Base-by-base conservation (phyloP, 2,113 vertebrate genomes). In the Lonchura striata region DNA sequence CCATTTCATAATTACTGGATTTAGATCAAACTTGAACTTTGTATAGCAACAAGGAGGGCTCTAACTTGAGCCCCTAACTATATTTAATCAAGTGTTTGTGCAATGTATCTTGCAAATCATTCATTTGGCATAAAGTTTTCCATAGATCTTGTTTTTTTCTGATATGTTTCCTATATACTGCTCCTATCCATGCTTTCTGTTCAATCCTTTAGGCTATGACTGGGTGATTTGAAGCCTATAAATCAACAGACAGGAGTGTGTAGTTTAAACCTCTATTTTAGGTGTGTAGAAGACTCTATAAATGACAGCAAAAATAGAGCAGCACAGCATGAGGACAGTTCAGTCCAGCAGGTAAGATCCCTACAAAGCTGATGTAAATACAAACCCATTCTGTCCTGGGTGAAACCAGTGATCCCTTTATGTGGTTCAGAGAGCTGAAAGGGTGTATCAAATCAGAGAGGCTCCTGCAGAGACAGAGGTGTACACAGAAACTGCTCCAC, bases 301-400 rank as follows among this genome's bases (percentile, higher is more conserved):
- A 82, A 49, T 15, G 28, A 33, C 11, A 85, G 63, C 33, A 80
- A 82, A 80, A 74, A 69, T 2, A 33, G 4, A 81, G 47, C 70
- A 63, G 56, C 68, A 74, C 86, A 57, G 10, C 0, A 0, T 33
- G 86, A 95, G 82, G 77, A 78, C 46, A 50, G 75, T 59, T 85
- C 14, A 7, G 61, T 63, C 33, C 78, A 78, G 82, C 95, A 96
- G 97, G 97, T 97, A 88, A 92, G 92, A 70, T 11, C 28, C n/a
- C 27, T 69, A 17, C 42, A 86, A 39, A 78, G n/a, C 47, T 57
- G 9, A 87, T 53, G 59, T 63, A 70, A 74, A 57, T 54, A 41
- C 50, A 28, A 82, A 28, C 31, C 35, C 31, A 2, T 35, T 18
- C 20, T 72, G n/a, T 79, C 15, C 8, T 10, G 10, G 11, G 60